phyloP scores from a whole-genome alignment of 2,113 vertebrate species.

The Quiscalus mexicanus region DNA sequence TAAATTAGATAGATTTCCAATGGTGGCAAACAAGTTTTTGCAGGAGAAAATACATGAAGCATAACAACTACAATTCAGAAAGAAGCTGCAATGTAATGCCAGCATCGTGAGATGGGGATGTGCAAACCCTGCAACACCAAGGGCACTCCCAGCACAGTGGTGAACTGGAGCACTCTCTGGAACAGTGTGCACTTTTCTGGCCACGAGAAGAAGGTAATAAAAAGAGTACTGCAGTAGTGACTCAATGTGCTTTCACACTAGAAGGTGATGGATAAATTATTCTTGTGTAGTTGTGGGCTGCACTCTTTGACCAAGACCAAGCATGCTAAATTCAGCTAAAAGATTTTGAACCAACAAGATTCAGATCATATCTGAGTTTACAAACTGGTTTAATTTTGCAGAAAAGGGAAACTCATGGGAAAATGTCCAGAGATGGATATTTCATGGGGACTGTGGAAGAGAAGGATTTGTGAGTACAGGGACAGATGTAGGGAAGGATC shows the following conservation, averaged over 20 bases:
- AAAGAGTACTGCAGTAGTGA: not conserved
- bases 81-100: not conserved
- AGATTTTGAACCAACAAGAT: not conserved
- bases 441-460: not conserved
- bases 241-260: not conserved
- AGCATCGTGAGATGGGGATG: accelerated
- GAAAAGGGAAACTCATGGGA: not conserved
- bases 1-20: not conserved
- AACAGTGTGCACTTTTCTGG: not conserved
- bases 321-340: not conserved
- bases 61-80: not conserved
- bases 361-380: not conserved
- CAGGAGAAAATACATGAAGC: not conserved
- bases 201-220: not conserved
- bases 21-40: not conserved
- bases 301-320: not conserved
- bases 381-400: not conserved
- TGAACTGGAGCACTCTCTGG: not conserved
- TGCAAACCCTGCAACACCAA: not conserved
- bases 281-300: not conserved
- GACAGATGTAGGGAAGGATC: not conserved
- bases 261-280: not conserved
- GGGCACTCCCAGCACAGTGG: not conserved
- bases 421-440: not conserved
- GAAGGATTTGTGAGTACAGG: not conserved